A percentile compares a stretch with the other conserved stretches of the same genome.
Evolutionary conservation across 1,140 invertebrate genomes (phyloP).

Genomic region (Tribolium castaneum): DNA sequence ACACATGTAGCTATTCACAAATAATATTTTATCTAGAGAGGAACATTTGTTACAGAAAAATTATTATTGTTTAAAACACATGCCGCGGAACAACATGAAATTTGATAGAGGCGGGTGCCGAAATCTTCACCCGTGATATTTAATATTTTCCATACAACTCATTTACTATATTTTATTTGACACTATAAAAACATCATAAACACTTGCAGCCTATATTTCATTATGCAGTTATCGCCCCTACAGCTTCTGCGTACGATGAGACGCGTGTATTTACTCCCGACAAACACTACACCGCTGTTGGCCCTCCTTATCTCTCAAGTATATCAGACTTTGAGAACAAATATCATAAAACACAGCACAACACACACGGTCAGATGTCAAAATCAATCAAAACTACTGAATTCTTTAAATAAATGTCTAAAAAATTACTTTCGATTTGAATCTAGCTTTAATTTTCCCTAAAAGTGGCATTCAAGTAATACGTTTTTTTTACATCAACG

Average conservation of each 20-base stretch:
- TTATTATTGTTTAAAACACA: neutral
- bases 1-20: constrained; percentile 54
- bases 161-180: constrained; percentile 56
- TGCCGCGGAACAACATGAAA: constrained; percentile 3
- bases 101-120: constrained; percentile 9
- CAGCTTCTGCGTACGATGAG: constrained; percentile 37
- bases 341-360: neutral
- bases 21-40: constrained; percentile 12
- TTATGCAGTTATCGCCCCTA: constrained; percentile 53
- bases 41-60: neutral
- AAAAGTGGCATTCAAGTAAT: too few species aligned
- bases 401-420: too few species aligned
- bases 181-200: constrained; percentile 58
- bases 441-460: too few species aligned
- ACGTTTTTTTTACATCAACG: too few species aligned
- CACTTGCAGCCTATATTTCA: constrained; percentile 57
- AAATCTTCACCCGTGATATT: constrained; percentile 9
- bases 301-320: constrained; percentile 23
- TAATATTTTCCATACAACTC: constrained; percentile 45
- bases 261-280: constrained; percentile 41
- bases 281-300: constrained; percentile 31
- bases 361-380: too few species aligned
- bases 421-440: too few species aligned
- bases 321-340: constrained; percentile 1
- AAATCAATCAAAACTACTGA: too few species aligned